Evolutionary conservation across 2,113 vertebrate species (phyloP).

Genomic region (Pelusios castaneus): DNA sequence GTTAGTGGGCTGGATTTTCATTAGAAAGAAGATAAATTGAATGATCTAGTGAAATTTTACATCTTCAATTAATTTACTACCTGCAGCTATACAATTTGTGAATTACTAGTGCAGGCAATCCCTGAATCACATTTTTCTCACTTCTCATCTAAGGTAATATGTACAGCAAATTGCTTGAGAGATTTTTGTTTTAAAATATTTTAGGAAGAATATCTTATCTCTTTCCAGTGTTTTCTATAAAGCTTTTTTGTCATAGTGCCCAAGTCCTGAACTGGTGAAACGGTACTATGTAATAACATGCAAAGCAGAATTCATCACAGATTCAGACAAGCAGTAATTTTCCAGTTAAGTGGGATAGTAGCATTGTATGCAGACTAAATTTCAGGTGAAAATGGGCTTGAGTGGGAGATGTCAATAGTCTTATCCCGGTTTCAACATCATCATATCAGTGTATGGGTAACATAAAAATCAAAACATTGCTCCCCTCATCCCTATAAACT

Average conservation of each 20-base stretch:
- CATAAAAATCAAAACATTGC: background rate
- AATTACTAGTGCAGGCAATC: background rate
- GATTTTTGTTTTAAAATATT: background rate
- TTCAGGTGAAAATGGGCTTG: background rate
- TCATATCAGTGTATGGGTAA: background rate
- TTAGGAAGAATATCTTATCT: background rate
- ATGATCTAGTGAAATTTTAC: background rate
- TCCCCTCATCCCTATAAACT: background rate
- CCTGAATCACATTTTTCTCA: background rate
- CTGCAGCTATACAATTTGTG: background rate
- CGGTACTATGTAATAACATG: background rate
- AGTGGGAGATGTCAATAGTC: background rate
- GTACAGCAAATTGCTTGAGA: background rate
- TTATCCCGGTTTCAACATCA: background rate
- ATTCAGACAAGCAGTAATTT: background rate
- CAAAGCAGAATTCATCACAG: background rate
- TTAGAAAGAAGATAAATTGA: background rate
- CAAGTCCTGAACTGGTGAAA: conserved; percentile 15
- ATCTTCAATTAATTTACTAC: background rate
- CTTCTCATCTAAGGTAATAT: background rate
- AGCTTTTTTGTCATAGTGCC: background rate
- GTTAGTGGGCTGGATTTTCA: conserved; percentile 5
- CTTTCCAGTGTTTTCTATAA: conserved; percentile 9
- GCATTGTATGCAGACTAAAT: background rate
- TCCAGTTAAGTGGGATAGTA: background rate